Evolutionary conservation across 2,888 invertebrate species (phyloP).

Genomic region (Cosmopolites sordidus): DNA sequence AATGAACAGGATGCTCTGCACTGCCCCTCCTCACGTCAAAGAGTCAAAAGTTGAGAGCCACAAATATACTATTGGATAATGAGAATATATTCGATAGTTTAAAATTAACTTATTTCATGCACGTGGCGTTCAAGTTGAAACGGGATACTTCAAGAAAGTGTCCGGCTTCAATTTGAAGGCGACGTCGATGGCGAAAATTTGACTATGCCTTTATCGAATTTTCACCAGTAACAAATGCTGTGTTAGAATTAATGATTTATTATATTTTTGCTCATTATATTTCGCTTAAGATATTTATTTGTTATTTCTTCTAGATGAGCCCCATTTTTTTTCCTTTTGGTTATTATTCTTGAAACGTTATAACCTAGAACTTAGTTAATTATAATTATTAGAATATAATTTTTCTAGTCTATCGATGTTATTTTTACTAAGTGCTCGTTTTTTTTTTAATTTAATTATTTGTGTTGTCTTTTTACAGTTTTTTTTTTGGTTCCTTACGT

Average conservation of each 20-base stretch:
- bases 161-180: too few species aligned
- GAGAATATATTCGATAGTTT: slow-evolving; percentile 4
- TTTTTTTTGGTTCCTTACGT: slow-evolving; percentile 23
- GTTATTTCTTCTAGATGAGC: slow-evolving; percentile 29
- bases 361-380: slow-evolving; percentile 37
- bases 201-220: slow-evolving; percentile 22
- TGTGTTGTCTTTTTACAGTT: slow-evolving; percentile 39
- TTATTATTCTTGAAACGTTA: slow-evolving; percentile 35
- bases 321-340: slow-evolving; percentile 28
- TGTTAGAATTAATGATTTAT: slow-evolving; percentile 35
- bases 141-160: too few species aligned
- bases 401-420: slow-evolving; percentile 44
- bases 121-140: too few species aligned
- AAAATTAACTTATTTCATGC: slow-evolving; percentile 31
- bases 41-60: background rate
- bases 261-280: slow-evolving; percentile 39
- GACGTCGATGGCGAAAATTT: background rate
- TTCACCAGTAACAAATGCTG: slow-evolving; percentile 35
- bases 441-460: slow-evolving; percentile 35
- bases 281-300: slow-evolving; percentile 41
- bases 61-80: too few species aligned
- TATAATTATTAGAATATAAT: slow-evolving; percentile 40
- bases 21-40: background rate
- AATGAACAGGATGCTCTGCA: background rate
- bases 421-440: slow-evolving; percentile 36